Base-by-base conservation (phyloP, 2,113 vertebrate genomes). In the Myotis yumanensis region DNA sequence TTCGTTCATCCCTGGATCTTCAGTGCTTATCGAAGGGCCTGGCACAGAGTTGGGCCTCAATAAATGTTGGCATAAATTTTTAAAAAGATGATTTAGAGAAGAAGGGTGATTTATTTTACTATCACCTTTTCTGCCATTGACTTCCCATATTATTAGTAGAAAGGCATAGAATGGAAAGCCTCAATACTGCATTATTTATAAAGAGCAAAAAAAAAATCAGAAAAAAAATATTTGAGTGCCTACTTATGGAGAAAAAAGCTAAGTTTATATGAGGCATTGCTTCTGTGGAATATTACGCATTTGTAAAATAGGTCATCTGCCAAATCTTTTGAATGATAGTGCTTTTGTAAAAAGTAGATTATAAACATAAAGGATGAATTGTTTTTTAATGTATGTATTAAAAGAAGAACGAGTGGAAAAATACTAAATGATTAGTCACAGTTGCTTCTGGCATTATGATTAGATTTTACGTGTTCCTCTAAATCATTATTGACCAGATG, bases 111-210 rank as follows among this genome's bases (percentile, higher is more conserved):
- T 90, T 86, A 4, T 59, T 94, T 93, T 81, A 62, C 37, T 87
- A 0, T 81, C 25, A 22, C 8, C 28, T 94, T 91, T 32, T 72
- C 28, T 89, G 35, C 28, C n/a, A 54, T 15, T 66, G 40, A 57
- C 90, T 95, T 86, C 30, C 18, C 37, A 81, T 64, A 37, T n/a
- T 91, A 52, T 80, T 75, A 83, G 68, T 35, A 83, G n/a, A 86
- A 54, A 92, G 14, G 46, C 35, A 52, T 64, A 86, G 75, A 79
- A 43, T 92, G 23, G 88, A 51, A 94, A 76, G 28, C 43, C 64
- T 90, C 23, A 10, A 17, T 43, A 35, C 20, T 57, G 0, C 20
- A 64, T 82, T 94, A n/a, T 25, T 59, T 82, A 46, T 66, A 73
- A 35, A 69, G 46, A 88, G 4, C 6, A 64, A 80, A 52, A 62